Conservation (phyloP, 2,888 invertebrate genomes). For the Agrochola lota region DNA sequence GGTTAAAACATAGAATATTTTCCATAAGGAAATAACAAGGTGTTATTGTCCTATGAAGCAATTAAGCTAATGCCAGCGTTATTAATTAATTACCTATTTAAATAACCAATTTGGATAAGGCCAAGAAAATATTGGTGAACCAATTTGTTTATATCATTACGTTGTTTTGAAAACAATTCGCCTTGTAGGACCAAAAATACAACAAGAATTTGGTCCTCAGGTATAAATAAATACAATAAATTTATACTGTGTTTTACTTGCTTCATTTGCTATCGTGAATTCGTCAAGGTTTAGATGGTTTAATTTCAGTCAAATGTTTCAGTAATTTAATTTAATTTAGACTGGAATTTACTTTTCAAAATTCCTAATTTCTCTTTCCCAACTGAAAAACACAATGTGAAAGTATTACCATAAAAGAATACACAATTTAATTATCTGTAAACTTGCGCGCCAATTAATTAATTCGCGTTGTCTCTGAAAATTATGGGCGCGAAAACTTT, state of each 20-base stretch:
- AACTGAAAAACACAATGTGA: slow-evolving; percentile 43
- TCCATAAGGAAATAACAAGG: slow-evolving; percentile 19
- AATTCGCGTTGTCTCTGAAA: slow-evolving; percentile 63
- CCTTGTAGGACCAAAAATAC: not conserved
- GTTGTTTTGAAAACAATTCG: slow-evolving; percentile 7
- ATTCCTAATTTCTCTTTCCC: slow-evolving; percentile 36
- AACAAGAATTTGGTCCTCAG: not conserved
- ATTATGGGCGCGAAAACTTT: slow-evolving; percentile 67
- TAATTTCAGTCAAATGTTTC: slow-evolving; percentile 23
- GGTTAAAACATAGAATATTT: slow-evolving; percentile 1
- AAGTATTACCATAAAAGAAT: slow-evolving; percentile 49
- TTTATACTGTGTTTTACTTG: slow-evolving; percentile 2
- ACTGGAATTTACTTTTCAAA: slow-evolving; percentile 4
- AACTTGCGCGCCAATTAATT: slow-evolving; percentile 59
- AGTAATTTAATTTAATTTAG: slow-evolving; percentile 17
- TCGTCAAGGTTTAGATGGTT: slow-evolving; percentile 20
- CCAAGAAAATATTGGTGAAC: not conserved
- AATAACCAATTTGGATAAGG: not conserved
- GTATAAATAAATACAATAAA: not conserved
- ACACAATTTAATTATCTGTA: slow-evolving; percentile 56
- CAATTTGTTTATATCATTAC: not conserved
- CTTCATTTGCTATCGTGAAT: slow-evolving; percentile 12
- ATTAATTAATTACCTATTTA: not conserved
- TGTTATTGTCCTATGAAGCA: not conserved
- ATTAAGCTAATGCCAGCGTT: not conserved